These are phyloP conservation scores for Conops quadrifasciatus DNA, from an alignment of 2,888 invertebrate species.

Conservation along the genomic window DNA sequence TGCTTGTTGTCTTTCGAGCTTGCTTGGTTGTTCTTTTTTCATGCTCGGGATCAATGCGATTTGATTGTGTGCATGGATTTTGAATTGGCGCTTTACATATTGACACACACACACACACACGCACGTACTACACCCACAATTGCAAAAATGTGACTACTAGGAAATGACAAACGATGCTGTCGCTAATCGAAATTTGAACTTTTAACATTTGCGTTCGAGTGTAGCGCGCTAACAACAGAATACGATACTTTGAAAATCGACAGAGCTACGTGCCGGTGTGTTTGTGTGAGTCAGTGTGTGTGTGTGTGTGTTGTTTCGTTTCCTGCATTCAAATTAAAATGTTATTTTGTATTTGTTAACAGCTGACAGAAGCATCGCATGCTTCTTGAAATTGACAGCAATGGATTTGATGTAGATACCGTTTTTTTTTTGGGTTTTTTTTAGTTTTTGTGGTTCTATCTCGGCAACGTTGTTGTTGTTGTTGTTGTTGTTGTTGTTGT, in stretches of 20 bases:
- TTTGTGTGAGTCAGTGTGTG: conserved; percentile 14
- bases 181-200: conserved; percentile 37
- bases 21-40: neutral
- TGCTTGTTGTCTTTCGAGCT: neutral
- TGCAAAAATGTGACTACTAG: conserved; percentile 11
- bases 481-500: conserved; percentile 5
- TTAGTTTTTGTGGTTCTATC: neutral
- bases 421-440: neutral
- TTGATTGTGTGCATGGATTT: conserved; percentile 34
- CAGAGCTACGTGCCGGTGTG: neutral
- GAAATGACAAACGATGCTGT: conserved; percentile 20
- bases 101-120: neutral
- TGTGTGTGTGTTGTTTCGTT: neutral
- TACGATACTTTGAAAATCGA: neutral
- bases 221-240: neutral
- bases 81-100: conserved; percentile 1
- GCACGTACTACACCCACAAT: neutral
- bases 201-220: conserved; percentile 24
- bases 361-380: conserved; percentile 25
- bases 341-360: conserved; percentile 27
- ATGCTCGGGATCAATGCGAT: conserved; percentile 27
- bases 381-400: conserved; percentile 4
- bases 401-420: neutral
- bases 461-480: neutral
- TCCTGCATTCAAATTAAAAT: conserved; percentile 30